A percentile compares a stretch with the other conserved stretches of the same genome.
phyloP scores from a whole-genome alignment of 1,140 invertebrate species.

The Leptinotarsa defecta region DNA sequence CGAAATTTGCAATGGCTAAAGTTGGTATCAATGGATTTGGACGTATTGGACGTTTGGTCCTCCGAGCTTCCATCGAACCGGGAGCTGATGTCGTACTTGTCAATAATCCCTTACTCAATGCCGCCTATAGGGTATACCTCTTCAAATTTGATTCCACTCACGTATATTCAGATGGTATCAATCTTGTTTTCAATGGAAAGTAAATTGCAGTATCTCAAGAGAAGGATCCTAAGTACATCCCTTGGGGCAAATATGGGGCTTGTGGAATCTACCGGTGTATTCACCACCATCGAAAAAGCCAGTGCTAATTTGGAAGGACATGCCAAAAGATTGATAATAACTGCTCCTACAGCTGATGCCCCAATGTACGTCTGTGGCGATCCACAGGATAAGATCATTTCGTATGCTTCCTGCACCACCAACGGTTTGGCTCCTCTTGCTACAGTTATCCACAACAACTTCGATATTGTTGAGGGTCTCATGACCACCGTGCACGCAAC shows the following conservation, averaged over 20 bases:
- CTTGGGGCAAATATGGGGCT: constrained; percentile 68
- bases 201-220: constrained; percentile 85
- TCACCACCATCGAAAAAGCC: constrained; percentile 68
- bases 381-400: constrained; percentile 64
- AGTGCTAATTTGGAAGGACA: constrained; percentile 70
- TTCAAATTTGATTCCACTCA: constrained; percentile 71
- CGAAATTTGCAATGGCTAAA: constrained; percentile 58
- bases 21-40: constrained; percentile 96
- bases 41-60: constrained; percentile 93
- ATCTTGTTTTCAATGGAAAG: constrained; percentile 83
- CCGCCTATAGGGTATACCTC: constrained; percentile 72
- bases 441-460: constrained; percentile 82
- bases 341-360: constrained; percentile 75
- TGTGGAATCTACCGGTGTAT: constrained; percentile 70
- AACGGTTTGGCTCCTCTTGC: constrained; percentile 84
- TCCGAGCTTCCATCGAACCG: constrained; percentile 84
- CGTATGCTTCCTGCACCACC: constrained; percentile 86
- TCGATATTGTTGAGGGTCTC: constrained; percentile 79
- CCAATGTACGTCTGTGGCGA: constrained; percentile 79
- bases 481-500: constrained; percentile 83
- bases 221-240: constrained; percentile 77
- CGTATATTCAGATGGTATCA: constrained; percentile 74
- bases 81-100: constrained; percentile 66
- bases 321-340: constrained; percentile 76
- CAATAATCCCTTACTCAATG: constrained; percentile 72